A percentile compares a stretch with the other conserved stretches of the same genome.
Evolutionary conservation across 2,888 invertebrate genomes (phyloP).

Genomic region (Plebejus argus): DNA sequence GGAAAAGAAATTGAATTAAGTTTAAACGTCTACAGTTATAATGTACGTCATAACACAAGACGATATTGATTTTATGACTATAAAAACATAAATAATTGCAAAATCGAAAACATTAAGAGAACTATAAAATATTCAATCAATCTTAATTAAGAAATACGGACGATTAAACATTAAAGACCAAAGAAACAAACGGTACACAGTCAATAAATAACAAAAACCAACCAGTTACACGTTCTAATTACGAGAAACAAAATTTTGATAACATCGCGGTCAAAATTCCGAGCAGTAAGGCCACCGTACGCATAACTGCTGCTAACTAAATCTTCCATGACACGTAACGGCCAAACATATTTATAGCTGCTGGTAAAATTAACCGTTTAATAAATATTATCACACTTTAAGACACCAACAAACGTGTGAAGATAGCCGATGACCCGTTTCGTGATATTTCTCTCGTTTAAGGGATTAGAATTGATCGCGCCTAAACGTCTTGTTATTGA

Average conservation of each 20-base stretch:
- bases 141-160: constrained; percentile 10
- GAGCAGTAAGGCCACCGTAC: constrained; percentile 55
- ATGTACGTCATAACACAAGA: neutral
- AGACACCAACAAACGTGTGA: constrained; percentile 80
- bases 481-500: constrained; percentile 70
- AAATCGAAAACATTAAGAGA: neutral
- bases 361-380: constrained; percentile 73
- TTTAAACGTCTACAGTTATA: neutral
- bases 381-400: constrained; percentile 77
- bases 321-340: constrained; percentile 76
- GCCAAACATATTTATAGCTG: constrained; percentile 74
- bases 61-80: neutral
- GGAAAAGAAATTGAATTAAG: neutral
- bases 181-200: constrained; percentile 37
- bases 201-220: constrained; percentile 50
- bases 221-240: constrained; percentile 78
- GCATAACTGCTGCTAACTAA: constrained; percentile 54
- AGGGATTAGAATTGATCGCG: constrained; percentile 74
- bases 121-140: neutral
- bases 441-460: constrained; percentile 78
- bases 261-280: constrained; percentile 71
- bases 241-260: constrained; percentile 74
- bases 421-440: constrained; percentile 77
- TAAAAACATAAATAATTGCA: neutral
- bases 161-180: constrained; percentile 21